These are phyloP conservation scores for Halichoerus grypus DNA, from an alignment of 2,113 vertebrate species.

Conservation along the genomic window DNA sequence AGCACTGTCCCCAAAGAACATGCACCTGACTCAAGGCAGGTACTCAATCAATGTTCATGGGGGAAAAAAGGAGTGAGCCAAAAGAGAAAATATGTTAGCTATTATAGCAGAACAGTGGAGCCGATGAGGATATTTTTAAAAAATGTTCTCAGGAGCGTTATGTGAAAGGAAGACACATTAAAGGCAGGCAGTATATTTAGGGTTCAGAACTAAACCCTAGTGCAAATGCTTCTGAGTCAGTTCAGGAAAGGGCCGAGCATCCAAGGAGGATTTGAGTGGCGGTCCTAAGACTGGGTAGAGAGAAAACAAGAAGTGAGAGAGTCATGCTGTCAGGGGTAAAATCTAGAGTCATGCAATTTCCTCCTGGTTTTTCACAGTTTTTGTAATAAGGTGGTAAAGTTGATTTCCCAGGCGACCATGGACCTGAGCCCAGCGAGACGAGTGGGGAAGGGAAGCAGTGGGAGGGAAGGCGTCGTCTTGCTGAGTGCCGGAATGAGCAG, in stretches of 20 bases:
- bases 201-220: neutral
- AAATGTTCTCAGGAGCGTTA: neutral
- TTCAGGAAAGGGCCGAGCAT: neutral
- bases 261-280: neutral
- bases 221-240: neutral
- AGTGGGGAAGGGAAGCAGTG: neutral
- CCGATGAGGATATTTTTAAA: neutral
- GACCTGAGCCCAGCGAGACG: neutral
- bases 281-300: neutral
- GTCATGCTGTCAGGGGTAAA: neutral
- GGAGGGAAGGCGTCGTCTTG: neutral
- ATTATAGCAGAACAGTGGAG: neutral
- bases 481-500: neutral
- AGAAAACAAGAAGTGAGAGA: slow-evolving; percentile 11
- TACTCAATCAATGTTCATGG: neutral
- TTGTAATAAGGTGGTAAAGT: neutral
- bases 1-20: neutral
- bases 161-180: neutral
- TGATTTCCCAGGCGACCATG: neutral
- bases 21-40: neutral
- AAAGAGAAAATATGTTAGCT: neutral
- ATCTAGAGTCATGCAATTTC: slow-evolving; percentile 16
- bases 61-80: neutral
- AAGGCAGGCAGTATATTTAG: neutral
- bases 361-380: neutral